Evolutionary conservation across 2,113 vertebrate species (phyloP).

Genomic region (Ammodytes dubius): DNA sequence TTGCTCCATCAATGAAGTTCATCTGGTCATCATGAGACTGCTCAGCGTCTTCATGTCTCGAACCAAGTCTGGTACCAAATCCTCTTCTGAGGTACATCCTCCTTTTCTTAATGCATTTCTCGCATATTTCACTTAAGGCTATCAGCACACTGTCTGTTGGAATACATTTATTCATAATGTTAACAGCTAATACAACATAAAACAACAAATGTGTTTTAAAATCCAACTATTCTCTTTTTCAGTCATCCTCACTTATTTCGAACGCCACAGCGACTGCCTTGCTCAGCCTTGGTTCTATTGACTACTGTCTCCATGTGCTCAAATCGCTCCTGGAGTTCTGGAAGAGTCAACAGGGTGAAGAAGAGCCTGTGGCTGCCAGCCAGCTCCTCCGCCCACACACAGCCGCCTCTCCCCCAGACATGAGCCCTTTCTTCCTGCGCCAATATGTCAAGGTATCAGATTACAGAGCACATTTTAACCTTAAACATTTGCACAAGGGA

Average conservation of each 20-base stretch:
- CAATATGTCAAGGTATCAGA: conserved; percentile 96
- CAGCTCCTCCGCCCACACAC: conserved; percentile 97
- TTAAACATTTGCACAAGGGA: not conserved
- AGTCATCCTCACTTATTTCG: conserved; percentile 98
- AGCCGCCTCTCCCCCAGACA: conserved; percentile 95
- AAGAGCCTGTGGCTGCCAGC: conserved; percentile 92
- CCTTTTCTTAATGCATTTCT: not conserved
- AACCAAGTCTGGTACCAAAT: conserved; percentile 97
- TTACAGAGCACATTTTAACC: not conserved
- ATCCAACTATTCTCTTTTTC: conserved; percentile 42
- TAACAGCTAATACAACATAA: not conserved
- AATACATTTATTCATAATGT: not conserved
- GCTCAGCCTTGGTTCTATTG: conserved; percentile 95
- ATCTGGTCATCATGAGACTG: conserved; percentile 97
- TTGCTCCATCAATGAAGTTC: conserved; percentile 94
- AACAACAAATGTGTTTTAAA: not conserved
- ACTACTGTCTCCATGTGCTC: conserved; percentile 97
- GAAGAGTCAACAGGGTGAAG: conserved; percentile 97
- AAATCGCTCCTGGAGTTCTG: conserved; percentile 97
- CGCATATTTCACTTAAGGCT: not conserved
- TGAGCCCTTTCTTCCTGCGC: conserved; percentile 98
- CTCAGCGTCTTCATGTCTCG: conserved; percentile 99
- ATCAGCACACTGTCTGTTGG: not conserved
- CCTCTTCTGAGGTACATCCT: conserved; percentile 93
- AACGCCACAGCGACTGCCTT: conserved; percentile 96